phyloP scores from a whole-genome alignment of 2,888 invertebrate species.

The Hymenopus coronatus region DNA sequence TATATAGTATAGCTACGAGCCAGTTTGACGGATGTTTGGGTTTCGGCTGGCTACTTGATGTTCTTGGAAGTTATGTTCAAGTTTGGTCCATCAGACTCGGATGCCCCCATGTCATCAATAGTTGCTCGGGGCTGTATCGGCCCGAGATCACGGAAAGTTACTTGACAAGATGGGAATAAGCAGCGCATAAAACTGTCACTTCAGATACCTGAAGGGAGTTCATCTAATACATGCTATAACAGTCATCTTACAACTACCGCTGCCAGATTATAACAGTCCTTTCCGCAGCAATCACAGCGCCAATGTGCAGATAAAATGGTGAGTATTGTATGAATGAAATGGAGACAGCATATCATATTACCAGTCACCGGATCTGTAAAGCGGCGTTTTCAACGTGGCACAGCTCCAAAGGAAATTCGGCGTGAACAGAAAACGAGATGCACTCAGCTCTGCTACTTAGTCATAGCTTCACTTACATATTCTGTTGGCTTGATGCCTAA shows the following conservation, averaged over 20 bases:
- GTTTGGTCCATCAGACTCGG: not conserved
- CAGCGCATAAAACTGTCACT: not conserved
- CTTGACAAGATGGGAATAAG: not conserved
- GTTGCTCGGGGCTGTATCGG: not conserved
- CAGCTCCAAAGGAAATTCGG: not conserved
- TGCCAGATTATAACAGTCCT: not conserved
- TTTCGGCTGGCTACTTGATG: not conserved
- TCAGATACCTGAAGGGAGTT: not conserved
- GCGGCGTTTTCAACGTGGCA: not conserved
- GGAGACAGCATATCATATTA: not conserved
- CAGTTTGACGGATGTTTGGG: too few relatives aligned
- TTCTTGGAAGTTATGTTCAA: not conserved
- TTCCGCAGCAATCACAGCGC: not conserved
- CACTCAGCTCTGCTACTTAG: too few relatives aligned
- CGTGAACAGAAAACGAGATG: too few relatives aligned
- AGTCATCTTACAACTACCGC: not conserved
- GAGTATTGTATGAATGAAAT: not conserved
- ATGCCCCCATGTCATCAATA: not conserved
- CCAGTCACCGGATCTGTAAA: not conserved
- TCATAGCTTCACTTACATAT: too few relatives aligned
- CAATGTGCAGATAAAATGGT: not conserved
- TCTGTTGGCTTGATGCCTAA: too few relatives aligned
- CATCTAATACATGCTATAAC: not conserved
- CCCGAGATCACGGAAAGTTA: not conserved
- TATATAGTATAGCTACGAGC: too few relatives aligned